phyloP scores from a whole-genome alignment of 1,140 invertebrate genomes.

The Neodiprion lecontei region DNA sequence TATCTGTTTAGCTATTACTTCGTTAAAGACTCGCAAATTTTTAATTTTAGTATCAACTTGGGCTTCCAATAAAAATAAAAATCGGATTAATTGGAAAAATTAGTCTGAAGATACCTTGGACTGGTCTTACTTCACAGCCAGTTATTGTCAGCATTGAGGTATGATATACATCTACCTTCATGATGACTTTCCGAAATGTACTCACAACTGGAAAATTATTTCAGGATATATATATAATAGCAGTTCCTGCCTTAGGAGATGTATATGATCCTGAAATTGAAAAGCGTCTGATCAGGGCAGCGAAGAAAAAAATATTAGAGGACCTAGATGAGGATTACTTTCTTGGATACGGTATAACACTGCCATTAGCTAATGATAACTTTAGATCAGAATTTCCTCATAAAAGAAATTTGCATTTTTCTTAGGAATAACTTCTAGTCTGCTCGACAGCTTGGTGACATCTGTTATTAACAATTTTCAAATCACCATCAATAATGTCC shows the following conservation, averaged over 20 bases:
- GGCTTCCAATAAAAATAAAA: conserved; percentile 82
- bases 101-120: conserved; percentile 80
- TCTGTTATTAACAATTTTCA: conserved; percentile 83
- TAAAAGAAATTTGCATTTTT: conserved; percentile 4
- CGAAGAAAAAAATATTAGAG: conserved; percentile 72
- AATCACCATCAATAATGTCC: conserved; percentile 80
- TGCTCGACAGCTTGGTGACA: conserved; percentile 76
- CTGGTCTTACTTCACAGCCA: conserved; percentile 73
- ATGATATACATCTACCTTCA: conserved; percentile 9
- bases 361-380: conserved; percentile 2
- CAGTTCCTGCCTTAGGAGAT: conserved; percentile 74
- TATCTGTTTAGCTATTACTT: conserved; percentile 8
- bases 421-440: conserved; percentile 54
- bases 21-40: conserved; percentile 12
- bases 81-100: conserved; percentile 79
- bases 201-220: conserved; percentile 21
- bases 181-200: not conserved
- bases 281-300: conserved; percentile 73
- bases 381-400: conserved; percentile 26
- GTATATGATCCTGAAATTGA: conserved; percentile 79
- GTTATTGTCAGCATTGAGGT: conserved; percentile 73
- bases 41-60: conserved; percentile 75
- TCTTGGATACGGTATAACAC: conserved; percentile 52
- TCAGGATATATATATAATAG: conserved; percentile 76
- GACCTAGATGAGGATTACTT: conserved; percentile 59